Base-by-base conservation (phyloP, 2,113 vertebrate species). In the Dendropsophus ebraccatus region DNA sequence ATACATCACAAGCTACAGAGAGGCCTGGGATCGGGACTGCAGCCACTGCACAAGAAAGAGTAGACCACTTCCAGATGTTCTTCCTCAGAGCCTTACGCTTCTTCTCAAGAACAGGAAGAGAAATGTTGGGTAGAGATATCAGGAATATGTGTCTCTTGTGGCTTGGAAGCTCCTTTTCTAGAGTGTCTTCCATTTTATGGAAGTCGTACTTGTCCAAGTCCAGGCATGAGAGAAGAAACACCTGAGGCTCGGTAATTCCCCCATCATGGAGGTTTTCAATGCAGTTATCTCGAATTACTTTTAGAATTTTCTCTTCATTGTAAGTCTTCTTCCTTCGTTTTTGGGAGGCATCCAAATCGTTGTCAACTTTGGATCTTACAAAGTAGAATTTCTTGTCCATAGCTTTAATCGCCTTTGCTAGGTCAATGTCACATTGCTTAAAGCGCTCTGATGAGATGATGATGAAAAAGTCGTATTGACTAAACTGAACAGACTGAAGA, bases 221-320 rank as follows among this genome's bases (percentile, higher is more conserved):
- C 75, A 87, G 90, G 49, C 87, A 88, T 21, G 89, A 90, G n/a
- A 92, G 75, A 35, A 92, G 87, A 67, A 92, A 91, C 32, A 91
- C 88, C 28, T 60, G 19, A 14, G 87, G 85, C 14, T 74, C 14
- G n/a, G 47, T 50, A 35, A 87, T 47, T 25, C 85, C 76, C 23
- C 56, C 79, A 21, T 17, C 32, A 65, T 52, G 30, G 54, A 92
- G 28, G 13, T 70, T 74, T 4, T 72, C 47, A 7, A 77, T 45
- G 72, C 90, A 90, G 84, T 90, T 23, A 17, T 67, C 30, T 65
- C 88, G 69, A 32, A 91, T 86, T 21, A 62, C 21, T 17, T 72
- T 14, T 45, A 90, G 72, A 45, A 90, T 52, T 4, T 32, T 76
- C 47, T 56, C 62, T 30, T 87, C 88, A 41, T 74, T 62, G 60